These are phyloP conservation scores for Bujurquina vittata DNA, from an alignment of 2,113 vertebrate species.

Conservation along the genomic window DNA sequence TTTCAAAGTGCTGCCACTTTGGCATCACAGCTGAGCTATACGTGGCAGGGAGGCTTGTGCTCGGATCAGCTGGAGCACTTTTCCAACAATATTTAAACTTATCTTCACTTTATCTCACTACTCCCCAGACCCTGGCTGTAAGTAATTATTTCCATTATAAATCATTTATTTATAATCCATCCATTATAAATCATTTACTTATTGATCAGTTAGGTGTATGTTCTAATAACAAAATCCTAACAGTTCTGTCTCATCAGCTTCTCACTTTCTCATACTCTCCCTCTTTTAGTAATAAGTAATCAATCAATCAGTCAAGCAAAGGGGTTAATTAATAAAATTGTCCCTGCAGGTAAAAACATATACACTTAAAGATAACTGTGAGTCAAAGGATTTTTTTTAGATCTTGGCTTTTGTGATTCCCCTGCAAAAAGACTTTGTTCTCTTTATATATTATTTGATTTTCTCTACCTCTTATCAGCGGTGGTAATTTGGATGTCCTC, in stretches of 20 bases:
- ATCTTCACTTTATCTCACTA: background rate
- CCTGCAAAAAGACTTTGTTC: background rate
- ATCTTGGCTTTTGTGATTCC: background rate
- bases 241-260: background rate
- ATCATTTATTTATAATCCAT: background rate
- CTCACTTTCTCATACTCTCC: background rate
- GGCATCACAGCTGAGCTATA: constrained; percentile 59
- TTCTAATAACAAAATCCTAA: no score
- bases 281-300: background rate
- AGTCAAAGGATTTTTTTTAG: background rate
- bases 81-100: background rate
- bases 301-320: background rate
- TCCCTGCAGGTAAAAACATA: background rate
- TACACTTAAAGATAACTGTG: background rate
- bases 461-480: background rate
- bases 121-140: background rate
- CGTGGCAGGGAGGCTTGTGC: constrained; percentile 70
- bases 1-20: constrained; percentile 55
- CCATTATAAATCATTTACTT: background rate
- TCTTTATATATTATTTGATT: background rate
- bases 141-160: background rate
- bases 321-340: background rate
- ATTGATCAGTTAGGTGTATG: background rate
- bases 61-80: constrained; percentile 25
- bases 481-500: background rate